Base-by-base conservation (phyloP, 2,797 vertebrate genomes). In the Micropoecilia bifurca region DNA sequence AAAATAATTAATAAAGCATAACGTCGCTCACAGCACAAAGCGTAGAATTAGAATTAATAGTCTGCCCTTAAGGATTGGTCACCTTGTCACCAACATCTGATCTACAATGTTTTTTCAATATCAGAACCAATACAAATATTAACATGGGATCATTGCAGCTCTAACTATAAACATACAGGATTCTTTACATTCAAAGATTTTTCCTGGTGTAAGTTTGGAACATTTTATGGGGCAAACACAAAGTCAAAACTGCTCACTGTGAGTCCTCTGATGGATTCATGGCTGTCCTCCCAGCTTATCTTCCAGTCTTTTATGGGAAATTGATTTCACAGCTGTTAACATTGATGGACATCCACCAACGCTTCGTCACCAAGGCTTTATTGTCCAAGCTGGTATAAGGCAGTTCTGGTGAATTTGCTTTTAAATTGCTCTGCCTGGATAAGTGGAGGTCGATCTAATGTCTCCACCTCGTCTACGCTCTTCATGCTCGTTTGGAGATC, bases 321-420 rank as follows among this genome's bases (percentile, higher is more conserved):
- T 79, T 83, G 50, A 77, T 82, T 85, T 85, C 75, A 75, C 74
- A 76, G 53, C 25, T 43, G 82, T 87, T 79, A 74, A 85, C 66
- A 66, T 18, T 76, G 33, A 71, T 14, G 43, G 78, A 68, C 68
- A 71, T 20, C 16, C 30, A 76, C 41, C 13, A 77, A 48, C 33
- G 13, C 71, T 63, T 69, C 48, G 53, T 79, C 81, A 63, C 71
- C 14, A 59, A 33, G 48, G 61, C 39, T 71, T 82, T 28, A 74
- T 59, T 72, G 78, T 80, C 77, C 41, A 79, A 6, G 47, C 78
- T 73, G 30, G 55, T 28, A 16, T 16, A 0, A 47, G 4, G 41
- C 61, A 78, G 30, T 69, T 85, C 45, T 43, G 69, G 41, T 73
- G 36, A 83, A 82, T 76, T 77, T 80, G 16, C 47, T 78, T 46